Evolutionary conservation across 2,888 invertebrate genomes (phyloP), one percentile per base, ranked within the genome.

Genomic region (Eilema depressum): DNA sequence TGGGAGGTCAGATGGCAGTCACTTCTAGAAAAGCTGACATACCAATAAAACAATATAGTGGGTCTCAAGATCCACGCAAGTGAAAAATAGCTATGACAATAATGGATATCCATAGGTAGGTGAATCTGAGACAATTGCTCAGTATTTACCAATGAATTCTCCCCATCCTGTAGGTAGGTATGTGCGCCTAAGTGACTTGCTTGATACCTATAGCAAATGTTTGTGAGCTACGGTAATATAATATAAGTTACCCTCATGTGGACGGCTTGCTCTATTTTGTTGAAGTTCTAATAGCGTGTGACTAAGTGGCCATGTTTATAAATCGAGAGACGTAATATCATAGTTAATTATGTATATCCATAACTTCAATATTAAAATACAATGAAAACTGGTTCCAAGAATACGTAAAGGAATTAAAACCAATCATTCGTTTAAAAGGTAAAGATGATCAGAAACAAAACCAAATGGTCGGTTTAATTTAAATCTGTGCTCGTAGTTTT

Each of bases 401-500:
- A 63, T 66, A 63, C 47, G 56, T 81, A 26, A 47, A 63, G 30
- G 73, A 74, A 72, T 73, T 73, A 66, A 67, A 72, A 73, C 71
- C 75, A 75, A 74, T 81, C 64, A 83, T 81, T 76, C 77, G 64
- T 79, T 81, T 79, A 77, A 75, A 79, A 83, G 81, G 79, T 80
- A 82, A 78, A 88, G 83, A 87, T 89, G 86, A 88, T 85, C 85
- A 84, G 88, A 91, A 92, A 92, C 89, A 92, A 93, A 92, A 92
- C 86, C 88, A 89, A 92, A 90, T 88, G 91, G 90, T 91, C 91
- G 88, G 91, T 90, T 95, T 94, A 93, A 95, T 94, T 94, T 94
- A 92, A 94, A 94, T 93, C 90, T 89, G 89, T 86, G 91, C 90
- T 90, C 90, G 89, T 91, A 93, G 93, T 95, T 95, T 95, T 95